These are phyloP conservation scores for Stratiomys singularior DNA, from an alignment of 2,888 invertebrate genomes.

Conservation along the genomic window DNA sequence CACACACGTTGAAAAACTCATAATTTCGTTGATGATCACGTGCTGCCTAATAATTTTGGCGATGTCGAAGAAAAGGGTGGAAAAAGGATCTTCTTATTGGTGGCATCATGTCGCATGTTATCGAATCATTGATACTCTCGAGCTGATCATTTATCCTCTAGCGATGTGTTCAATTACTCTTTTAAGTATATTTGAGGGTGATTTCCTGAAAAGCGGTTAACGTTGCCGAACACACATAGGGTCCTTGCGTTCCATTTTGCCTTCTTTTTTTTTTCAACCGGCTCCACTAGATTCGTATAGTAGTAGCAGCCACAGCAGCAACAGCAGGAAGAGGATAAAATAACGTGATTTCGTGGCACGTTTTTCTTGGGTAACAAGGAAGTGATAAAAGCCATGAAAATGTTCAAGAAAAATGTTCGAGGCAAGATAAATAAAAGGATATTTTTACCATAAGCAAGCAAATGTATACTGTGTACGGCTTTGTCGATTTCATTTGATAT, in stretches of 20 bases:
- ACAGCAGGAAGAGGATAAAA: neutral
- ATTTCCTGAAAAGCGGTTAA: neutral
- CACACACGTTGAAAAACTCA: neutral
- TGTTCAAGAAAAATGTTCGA: no score
- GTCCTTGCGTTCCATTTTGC: neutral
- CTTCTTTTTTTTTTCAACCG: no score
- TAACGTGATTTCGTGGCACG: slow-evolving; percentile 7
- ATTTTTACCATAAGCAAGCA: no score
- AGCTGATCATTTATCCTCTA: neutral
- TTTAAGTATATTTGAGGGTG: neutral
- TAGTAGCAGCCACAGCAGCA: neutral
- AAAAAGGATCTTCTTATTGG: neutral
- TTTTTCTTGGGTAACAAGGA: neutral
- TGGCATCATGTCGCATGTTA: neutral
- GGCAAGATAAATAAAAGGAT: no score
- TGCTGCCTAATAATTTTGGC: neutral
- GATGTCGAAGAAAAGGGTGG: neutral
- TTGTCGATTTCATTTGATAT: no score
- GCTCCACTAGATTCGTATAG: no score
- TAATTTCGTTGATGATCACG: neutral
- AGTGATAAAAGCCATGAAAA: no score
- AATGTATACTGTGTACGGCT: no score
- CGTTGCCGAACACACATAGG: neutral
- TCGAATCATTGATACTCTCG: neutral
- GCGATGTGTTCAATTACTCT: neutral